These are phyloP conservation scores for Lycophotia porphyrea DNA, from an alignment of 2,888 invertebrate species.

Conservation along the genomic window DNA sequence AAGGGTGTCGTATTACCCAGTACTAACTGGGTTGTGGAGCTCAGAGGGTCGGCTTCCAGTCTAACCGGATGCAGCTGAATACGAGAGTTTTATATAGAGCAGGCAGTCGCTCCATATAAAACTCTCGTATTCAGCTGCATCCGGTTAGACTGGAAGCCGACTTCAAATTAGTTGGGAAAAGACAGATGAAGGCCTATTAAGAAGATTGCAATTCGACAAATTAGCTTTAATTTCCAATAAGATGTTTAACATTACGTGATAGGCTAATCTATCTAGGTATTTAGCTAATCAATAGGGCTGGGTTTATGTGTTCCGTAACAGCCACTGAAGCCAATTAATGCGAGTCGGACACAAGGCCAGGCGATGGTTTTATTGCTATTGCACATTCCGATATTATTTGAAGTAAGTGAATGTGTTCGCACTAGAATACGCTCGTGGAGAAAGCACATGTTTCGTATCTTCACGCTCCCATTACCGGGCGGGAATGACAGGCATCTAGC, in stretches of 20 bases:
- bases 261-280: neutral
- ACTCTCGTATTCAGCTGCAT: too few species aligned
- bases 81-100: too few species aligned
- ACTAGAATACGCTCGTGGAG: constrained; percentile 11
- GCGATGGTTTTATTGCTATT: constrained; percentile 30
- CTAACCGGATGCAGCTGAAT: too few species aligned
- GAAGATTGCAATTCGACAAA: neutral
- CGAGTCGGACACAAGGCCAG: constrained; percentile 24
- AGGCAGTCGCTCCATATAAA: too few species aligned
- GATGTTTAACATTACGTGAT: constrained; percentile 2
- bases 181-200: too few species aligned
- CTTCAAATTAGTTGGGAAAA: too few species aligned
- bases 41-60: too few species aligned
- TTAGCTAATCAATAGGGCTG: constrained; percentile 8
- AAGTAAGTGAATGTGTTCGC: constrained; percentile 27
- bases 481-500: neutral
- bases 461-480: neutral
- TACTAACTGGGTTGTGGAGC: too few species aligned
- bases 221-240: neutral
- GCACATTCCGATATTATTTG: constrained; percentile 31
- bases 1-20: too few species aligned
- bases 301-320: constrained; percentile 23
- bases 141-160: too few species aligned
- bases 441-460: constrained; percentile 37
- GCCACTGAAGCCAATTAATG: constrained; percentile 30